A percentile compares a stretch with the other conserved stretches of the same genome.
These are phyloP conservation scores for Acrossocheilus wenchowensis DNA, from an alignment of 2,797 vertebrate genomes.

Conservation along the genomic window DNA sequence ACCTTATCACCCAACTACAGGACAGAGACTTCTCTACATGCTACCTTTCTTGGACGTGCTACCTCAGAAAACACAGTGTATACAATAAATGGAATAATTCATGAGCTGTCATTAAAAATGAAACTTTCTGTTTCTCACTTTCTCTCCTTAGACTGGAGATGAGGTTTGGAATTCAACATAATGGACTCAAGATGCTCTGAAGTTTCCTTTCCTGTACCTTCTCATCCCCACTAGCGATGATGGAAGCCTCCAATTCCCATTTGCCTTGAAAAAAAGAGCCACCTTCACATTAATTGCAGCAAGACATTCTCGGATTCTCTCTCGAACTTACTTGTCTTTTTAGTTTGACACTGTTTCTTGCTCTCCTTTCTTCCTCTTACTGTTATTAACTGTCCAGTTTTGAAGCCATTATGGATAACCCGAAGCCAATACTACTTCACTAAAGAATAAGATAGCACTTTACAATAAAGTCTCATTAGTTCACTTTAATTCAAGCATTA, in stretches of 20 bases:
- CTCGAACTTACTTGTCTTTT: neutral
- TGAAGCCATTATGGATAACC: neutral
- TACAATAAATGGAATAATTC: slow-evolving; percentile 99
- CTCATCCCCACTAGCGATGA: slow-evolving; percentile 33
- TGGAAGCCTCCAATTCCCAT: slow-evolving; percentile 47
- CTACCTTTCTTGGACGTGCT: slow-evolving; percentile 95
- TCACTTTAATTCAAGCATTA: neutral
- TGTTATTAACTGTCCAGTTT: slow-evolving; percentile 1
- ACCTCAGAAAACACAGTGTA: slow-evolving; percentile 96
- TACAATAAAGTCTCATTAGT: neutral
- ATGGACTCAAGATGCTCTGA: slow-evolving; percentile 97
- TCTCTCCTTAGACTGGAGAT: slow-evolving; percentile 96
- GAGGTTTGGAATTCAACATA: slow-evolving; percentile 97
- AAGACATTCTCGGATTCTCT: slow-evolving; percentile 65
- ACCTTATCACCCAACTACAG: slow-evolving; percentile 62
- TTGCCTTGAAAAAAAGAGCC: slow-evolving; percentile 70
- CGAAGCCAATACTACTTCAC: neutral
- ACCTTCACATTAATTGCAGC: slow-evolving; percentile 77
- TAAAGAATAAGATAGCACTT: too few species aligned
- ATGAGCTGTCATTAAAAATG: slow-evolving; percentile 99
- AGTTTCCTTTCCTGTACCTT: slow-evolving; percentile 77
- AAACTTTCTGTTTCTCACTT: slow-evolving; percentile 88
- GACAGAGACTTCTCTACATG: slow-evolving; percentile 78
- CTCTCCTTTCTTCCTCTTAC: neutral
- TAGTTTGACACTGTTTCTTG: slow-evolving; percentile 50